phyloP scores from a whole-genome alignment of 2,888 invertebrate species.

The Drosophila barbarae region DNA sequence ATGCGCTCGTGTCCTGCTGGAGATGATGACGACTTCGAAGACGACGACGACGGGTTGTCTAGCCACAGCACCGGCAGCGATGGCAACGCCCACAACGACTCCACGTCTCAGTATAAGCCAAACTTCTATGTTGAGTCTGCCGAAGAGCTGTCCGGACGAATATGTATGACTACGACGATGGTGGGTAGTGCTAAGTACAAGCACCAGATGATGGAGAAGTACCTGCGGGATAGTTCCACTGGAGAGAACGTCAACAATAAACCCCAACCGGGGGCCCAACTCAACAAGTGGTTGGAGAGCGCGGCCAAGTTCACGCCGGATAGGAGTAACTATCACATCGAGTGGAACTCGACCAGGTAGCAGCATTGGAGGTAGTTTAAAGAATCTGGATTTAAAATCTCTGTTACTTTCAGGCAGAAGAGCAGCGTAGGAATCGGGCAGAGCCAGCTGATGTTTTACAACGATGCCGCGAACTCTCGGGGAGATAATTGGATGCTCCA shows the following conservation, averaged over 20 bases:
- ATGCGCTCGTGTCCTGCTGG: constrained; percentile 65
- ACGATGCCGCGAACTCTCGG: constrained; percentile 47
- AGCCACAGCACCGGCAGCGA: constrained; percentile 64
- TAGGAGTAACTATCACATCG: constrained; percentile 86
- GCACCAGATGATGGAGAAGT: constrained; percentile 83
- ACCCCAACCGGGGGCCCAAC: constrained; percentile 80
- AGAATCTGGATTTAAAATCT: neutral
- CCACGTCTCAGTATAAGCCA: constrained; percentile 48
- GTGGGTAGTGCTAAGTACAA: constrained; percentile 81
- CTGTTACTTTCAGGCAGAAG: constrained; percentile 62
- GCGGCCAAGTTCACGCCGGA: constrained; percentile 87
- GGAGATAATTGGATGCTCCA: constrained; percentile 78
- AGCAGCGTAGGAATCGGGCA: constrained; percentile 41
- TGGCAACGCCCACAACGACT: constrained; percentile 56
- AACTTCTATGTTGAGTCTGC: constrained; percentile 60
- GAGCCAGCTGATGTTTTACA: constrained; percentile 52
- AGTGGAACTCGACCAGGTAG: constrained; percentile 81
- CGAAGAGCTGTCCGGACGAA: constrained; percentile 26
- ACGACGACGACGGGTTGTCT: constrained; percentile 55
- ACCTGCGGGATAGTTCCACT: constrained; percentile 79
- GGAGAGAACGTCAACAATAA: neutral
- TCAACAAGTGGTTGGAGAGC: constrained; percentile 88
- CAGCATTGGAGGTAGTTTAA: neutral
- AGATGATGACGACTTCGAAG: constrained; percentile 48
- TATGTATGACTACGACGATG: constrained; percentile 50